A percentile compares a stretch with the other conserved stretches of the same genome.
Evolutionary conservation across 2,797 vertebrate genomes (phyloP).

Genomic region (Cynodonichthys magdalenae): DNA sequence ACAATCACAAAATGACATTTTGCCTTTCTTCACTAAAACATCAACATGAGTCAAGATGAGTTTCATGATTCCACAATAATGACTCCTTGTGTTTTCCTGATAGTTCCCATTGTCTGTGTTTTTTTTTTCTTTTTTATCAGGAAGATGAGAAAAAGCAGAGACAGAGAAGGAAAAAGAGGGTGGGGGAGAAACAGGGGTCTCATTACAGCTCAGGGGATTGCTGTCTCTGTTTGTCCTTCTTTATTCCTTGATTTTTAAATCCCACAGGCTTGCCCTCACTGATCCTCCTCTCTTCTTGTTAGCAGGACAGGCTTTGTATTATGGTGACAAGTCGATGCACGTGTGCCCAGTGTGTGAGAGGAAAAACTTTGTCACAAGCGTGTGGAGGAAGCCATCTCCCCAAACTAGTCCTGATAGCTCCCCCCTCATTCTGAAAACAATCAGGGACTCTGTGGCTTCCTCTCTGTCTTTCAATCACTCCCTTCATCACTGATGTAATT

Average conservation of each 20-base stretch:
- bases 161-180: conserved; percentile 9
- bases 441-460: conserved; percentile 53
- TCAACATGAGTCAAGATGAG: conserved; percentile 33
- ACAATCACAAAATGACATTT: conserved; percentile 37
- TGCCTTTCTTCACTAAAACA: conserved; percentile 36
- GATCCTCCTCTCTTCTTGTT: conserved; percentile 46
- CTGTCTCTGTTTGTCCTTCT: conserved; percentile 55
- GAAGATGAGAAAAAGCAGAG: conserved; percentile 23
- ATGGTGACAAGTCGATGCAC: conserved; percentile 48
- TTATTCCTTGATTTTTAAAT: conserved; percentile 56
- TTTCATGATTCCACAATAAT: conserved; percentile 45
- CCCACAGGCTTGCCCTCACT: conserved; percentile 32
- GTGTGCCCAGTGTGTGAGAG: conserved; percentile 19
- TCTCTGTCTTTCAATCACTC: conserved; percentile 64
- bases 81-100: conserved; percentile 54
- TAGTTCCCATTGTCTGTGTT: conserved; percentile 54
- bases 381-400: conserved; percentile 36
- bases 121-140: conserved; percentile 50
- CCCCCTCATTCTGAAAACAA: conserved; percentile 69
- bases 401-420: conserved; percentile 55
- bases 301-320: conserved; percentile 64
- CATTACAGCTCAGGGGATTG: conserved; percentile 62
- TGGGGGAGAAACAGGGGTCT: conserved; percentile 17
- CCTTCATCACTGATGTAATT: conserved; percentile 69
- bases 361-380: conserved; percentile 30